Percentiles rank a stretch among this genome's conserved stretches.
These are phyloP conservation scores for Nemopilema nomurai DNA, from an alignment of 30 jellyfish, hydroid and myxozoan genomes.

Conservation along the genomic window DNA sequence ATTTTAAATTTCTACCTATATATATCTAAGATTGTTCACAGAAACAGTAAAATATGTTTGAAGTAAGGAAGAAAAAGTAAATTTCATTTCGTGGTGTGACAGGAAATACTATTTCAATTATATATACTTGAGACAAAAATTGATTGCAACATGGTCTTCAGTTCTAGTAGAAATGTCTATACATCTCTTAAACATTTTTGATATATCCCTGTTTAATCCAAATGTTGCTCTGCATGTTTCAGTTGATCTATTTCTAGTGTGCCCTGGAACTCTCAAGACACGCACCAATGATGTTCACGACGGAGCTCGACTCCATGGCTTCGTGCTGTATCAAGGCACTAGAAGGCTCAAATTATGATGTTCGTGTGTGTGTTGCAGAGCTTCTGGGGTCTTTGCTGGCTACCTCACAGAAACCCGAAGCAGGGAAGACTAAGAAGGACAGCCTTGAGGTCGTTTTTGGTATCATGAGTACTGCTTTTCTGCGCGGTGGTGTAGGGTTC, in stretches of 20 bases:
- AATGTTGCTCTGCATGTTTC: neutral
- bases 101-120: too few species aligned
- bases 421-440: conserved; percentile 64
- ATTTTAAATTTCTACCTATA: too few species aligned
- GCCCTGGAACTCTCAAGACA: conserved; percentile 93
- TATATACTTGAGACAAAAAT: too few species aligned
- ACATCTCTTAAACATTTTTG: neutral
- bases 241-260: conserved; percentile 72
- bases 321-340: conserved; percentile 82
- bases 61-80: too few species aligned
- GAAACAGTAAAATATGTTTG: too few species aligned
- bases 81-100: too few species aligned
- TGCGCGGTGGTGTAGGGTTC: conserved; percentile 90
- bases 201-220: neutral
- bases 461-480: conserved; percentile 89
- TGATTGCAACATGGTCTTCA: too few species aligned
- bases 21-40: too few species aligned
- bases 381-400: conserved; percentile 94
- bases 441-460: conserved; percentile 78
- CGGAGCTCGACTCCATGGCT: conserved; percentile 91
- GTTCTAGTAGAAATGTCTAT: neutral
- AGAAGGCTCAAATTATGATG: conserved; percentile 98
- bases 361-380: conserved; percentile 91
- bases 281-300: conserved; percentile 84
- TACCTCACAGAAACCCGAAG: conserved; percentile 74